Percentiles rank a stretch among this genome's conserved stretches.
Evolutionary conservation across 2,113 vertebrate genomes (phyloP).

Genomic region (Corythaixoides concolor): DNA sequence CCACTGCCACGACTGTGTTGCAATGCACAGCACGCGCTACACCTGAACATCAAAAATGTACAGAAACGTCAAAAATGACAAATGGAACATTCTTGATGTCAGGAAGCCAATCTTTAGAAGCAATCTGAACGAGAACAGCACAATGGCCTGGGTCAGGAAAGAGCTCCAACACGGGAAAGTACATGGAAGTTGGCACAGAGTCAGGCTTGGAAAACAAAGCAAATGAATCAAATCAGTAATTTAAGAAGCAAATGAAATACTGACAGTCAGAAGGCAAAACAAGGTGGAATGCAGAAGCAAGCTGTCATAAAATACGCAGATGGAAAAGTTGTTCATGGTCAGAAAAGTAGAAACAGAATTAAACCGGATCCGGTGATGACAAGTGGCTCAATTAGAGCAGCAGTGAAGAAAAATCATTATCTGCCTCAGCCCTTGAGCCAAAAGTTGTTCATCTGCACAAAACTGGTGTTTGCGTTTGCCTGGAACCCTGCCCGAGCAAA

Average conservation of each 20-base stretch:
- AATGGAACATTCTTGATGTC: not conserved
- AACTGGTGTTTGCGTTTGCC: not conserved
- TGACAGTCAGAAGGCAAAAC: not conserved
- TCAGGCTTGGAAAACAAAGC: not conserved
- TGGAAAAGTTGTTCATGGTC: not conserved
- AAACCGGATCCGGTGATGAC: not conserved
- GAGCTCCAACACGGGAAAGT: not conserved
- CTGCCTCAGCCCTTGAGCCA: not conserved
- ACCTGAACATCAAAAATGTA: not conserved
- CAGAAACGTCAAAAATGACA: not conserved
- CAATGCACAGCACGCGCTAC: not conserved
- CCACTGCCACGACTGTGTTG: accelerated
- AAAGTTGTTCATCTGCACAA: not conserved
- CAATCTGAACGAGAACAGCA: not conserved
- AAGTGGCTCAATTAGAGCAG: not conserved
- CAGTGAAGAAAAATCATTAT: not conserved
- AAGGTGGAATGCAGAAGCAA: not conserved
- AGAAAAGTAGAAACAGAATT: not conserved
- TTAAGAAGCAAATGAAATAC: not conserved
- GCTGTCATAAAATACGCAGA: not conserved
- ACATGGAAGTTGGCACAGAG: not conserved
- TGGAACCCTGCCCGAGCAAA: not conserved
- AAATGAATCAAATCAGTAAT: not conserved
- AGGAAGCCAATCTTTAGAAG: not conserved
- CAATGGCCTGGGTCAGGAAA: not conserved